Conservation (phyloP, 2,888 invertebrate genomes). For the Tetrapedia diversipes region DNA sequence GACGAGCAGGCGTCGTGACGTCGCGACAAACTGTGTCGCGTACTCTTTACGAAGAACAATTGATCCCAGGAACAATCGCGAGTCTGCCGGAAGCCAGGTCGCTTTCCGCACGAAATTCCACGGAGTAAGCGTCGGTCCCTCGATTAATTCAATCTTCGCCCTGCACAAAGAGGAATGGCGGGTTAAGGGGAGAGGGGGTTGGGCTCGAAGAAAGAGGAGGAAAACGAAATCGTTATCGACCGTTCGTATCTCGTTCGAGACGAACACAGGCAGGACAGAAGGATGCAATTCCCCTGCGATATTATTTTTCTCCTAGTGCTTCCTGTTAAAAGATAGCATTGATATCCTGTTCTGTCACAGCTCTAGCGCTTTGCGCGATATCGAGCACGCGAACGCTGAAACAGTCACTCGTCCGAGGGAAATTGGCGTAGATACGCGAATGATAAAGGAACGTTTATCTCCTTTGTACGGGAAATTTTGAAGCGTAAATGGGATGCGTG, state of each 20-base stretch:
- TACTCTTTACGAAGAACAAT: constrained; percentile 52
- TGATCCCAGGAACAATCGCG: constrained; percentile 53
- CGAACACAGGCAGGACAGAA: neutral
- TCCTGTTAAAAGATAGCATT: constrained; percentile 15
- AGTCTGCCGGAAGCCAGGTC: constrained; percentile 45
- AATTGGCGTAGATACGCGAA: neutral
- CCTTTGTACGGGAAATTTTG: neutral
- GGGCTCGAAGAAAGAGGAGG: neutral
- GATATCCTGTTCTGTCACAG: constrained; percentile 7
- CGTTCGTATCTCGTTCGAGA: neutral
- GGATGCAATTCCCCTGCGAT: constrained; percentile 9
- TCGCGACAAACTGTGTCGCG: constrained; percentile 48
- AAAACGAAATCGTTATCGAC: neutral
- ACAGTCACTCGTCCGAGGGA: neutral
- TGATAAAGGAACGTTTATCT: neutral
- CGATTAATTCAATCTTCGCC: constrained; percentile 35
- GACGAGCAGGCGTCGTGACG: neutral
- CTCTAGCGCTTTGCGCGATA: too few species aligned
- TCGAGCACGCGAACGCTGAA: too few species aligned
- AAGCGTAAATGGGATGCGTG: too few species aligned
- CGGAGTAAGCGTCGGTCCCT: constrained; percentile 5
- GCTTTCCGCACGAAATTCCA: constrained; percentile 39
- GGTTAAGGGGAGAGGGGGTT: neutral
- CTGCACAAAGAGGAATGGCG: too few species aligned
- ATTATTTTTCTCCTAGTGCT: neutral